Evolutionary conservation across 2,888 invertebrate genomes (phyloP).

Genomic region (Drosophila kambysellisi): DNA sequence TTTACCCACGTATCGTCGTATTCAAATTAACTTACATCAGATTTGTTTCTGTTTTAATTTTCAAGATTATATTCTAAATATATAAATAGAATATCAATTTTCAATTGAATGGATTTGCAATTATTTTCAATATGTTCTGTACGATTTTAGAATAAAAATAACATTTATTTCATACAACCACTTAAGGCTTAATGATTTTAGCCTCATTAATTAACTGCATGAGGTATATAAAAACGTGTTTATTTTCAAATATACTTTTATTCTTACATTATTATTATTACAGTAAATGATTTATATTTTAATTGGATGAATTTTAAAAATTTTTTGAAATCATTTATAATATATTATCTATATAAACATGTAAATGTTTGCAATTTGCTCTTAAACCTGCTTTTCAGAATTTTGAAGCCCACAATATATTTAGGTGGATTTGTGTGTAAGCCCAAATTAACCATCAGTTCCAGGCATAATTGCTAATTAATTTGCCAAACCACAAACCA

Average conservation of each 20-base stretch:
- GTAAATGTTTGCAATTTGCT: not conserved
- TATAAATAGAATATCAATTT: not conserved
- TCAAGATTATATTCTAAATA: not conserved
- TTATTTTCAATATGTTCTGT: too few relatives aligned
- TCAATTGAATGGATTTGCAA: not conserved
- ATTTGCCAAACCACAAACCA: not conserved
- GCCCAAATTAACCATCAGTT: not conserved
- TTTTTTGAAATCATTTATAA: rapidly evolving
- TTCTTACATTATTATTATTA: not conserved
- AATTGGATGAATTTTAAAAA: not conserved
- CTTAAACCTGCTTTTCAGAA: not conserved
- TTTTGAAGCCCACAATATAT: not conserved
- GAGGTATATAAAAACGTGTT: not conserved
- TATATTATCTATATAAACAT: too few relatives aligned
- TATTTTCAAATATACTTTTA: not conserved
- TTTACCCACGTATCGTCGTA: too few relatives aligned
- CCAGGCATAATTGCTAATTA: constrained; percentile 26
- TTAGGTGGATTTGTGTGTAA: not conserved
- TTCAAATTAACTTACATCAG: too few relatives aligned
- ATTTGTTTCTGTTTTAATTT: not conserved
- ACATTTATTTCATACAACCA: not conserved
- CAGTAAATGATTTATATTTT: not conserved
- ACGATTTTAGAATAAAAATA: not conserved
- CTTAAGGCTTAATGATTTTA: not conserved
- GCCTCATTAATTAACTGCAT: not conserved